Conservation (phyloP, 2,113 vertebrate species). For the Campylomormyrus numenius region DNA sequence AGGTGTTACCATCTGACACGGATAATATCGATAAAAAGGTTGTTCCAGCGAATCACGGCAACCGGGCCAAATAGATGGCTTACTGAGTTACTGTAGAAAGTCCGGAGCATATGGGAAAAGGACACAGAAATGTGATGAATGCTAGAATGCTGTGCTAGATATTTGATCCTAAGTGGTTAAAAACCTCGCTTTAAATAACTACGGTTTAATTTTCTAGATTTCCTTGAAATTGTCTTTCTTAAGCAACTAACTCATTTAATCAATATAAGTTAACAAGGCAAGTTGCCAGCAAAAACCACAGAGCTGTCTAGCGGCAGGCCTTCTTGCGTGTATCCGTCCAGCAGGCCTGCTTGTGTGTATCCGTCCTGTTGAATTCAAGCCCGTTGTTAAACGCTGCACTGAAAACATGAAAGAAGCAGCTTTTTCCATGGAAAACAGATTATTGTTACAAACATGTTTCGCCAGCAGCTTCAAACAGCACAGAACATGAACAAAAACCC, state of each 20-base stretch:
- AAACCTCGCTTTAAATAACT: background rate
- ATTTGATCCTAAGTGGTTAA: background rate
- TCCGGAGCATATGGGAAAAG: background rate
- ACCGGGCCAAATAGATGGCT: background rate
- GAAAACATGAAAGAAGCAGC: background rate
- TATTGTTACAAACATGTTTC: background rate
- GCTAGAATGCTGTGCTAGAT: background rate
- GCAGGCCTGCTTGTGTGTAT: background rate
- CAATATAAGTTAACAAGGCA: background rate
- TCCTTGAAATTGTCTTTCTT: background rate
- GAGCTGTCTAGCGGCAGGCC: background rate
- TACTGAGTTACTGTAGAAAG: background rate
- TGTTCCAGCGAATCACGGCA: background rate
- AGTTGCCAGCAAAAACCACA: background rate
- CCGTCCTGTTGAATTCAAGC: background rate
- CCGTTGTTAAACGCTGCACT: too few species aligned
- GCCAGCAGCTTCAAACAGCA: background rate
- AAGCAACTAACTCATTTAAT: background rate
- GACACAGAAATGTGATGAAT: background rate
- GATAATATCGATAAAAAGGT: background rate
- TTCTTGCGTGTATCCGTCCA: background rate
- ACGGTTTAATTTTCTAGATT: background rate
- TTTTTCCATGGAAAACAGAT: background rate
- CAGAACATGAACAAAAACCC: background rate
- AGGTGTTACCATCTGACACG: background rate